Evolutionary conservation across 2,113 vertebrate genomes (phyloP).

Genomic region (Ictalurus furcatus): DNA sequence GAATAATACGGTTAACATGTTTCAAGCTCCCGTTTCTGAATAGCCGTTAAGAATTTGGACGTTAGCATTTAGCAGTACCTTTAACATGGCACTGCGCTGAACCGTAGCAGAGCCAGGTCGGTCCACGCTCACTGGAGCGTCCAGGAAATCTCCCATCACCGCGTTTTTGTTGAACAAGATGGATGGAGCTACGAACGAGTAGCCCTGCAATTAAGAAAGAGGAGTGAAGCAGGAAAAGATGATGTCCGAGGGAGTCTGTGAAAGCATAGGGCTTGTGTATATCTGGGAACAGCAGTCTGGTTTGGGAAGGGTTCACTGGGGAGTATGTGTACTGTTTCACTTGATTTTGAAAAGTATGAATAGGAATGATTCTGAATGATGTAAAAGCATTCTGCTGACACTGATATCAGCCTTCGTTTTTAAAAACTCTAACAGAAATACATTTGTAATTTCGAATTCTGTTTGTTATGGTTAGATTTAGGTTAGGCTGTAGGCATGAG

Average conservation of each 20-base stretch:
- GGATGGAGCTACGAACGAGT: slow-evolving; percentile 90
- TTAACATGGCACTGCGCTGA: slow-evolving; percentile 84
- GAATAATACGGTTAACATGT: neutral
- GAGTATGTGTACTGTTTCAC: neutral
- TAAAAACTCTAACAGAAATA: neutral
- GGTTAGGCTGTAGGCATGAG: neutral
- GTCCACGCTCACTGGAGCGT: slow-evolving; percentile 71
- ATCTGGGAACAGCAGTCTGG: neutral
- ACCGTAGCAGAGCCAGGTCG: slow-evolving; percentile 81
- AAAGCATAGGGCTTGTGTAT: neutral
- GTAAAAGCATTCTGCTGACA: neutral
- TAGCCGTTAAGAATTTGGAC: neutral
- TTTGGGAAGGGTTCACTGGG: neutral
- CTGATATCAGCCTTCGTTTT: neutral
- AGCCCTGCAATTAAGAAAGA: slow-evolving; percentile 72
- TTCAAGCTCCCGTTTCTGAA: neutral
- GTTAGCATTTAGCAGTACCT: slow-evolving; percentile 68
- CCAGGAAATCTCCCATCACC: slow-evolving; percentile 82
- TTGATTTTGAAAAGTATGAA: neutral
- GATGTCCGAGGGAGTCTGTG: neutral
- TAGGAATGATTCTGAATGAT: neutral
- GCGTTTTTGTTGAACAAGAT: slow-evolving; percentile 89
- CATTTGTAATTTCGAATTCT: neutral
- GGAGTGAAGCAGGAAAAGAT: neutral
- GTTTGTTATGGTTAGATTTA: neutral